Evolutionary conservation across 2,797 vertebrate species (phyloP).

Genomic region (Garrulus glandarius): DNA sequence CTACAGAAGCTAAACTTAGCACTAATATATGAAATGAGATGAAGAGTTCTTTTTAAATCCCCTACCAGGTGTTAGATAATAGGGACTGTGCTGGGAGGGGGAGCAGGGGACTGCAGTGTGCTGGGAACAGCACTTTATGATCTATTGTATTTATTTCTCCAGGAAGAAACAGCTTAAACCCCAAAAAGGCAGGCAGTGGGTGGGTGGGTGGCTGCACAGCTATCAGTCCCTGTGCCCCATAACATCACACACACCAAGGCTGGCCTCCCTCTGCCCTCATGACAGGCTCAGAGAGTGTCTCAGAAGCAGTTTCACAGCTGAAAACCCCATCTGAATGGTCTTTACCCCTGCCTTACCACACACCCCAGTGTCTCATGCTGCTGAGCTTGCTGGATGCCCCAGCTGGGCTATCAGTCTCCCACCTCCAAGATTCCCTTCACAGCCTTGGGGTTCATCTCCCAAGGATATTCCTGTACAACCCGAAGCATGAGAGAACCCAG

Average conservation of each 20-base stretch:
- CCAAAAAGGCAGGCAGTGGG: background rate
- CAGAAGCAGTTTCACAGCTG: background rate
- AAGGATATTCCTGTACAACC: background rate
- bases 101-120: background rate
- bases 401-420: accelerated
- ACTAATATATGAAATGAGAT: background rate
- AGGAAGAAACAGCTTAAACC: background rate
- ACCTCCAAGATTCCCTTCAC: background rate
- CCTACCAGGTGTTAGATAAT: background rate
- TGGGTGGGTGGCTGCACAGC: background rate
- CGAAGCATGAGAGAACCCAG: background rate
- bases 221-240: background rate
- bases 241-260: accelerated
- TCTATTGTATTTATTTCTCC: background rate
- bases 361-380: accelerated
- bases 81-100: background rate
- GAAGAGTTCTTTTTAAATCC: background rate
- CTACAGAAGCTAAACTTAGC: conserved; percentile 44
- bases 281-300: background rate
- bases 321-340: background rate
- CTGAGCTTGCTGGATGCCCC: background rate
- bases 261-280: background rate
- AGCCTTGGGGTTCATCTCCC: background rate
- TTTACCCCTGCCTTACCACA: background rate
- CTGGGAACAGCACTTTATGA: background rate